A percentile compares a stretch with the other conserved stretches of the same genome.
phyloP scores from a whole-genome alignment of 2,113 vertebrate genomes.

The Colinus virginianus region DNA sequence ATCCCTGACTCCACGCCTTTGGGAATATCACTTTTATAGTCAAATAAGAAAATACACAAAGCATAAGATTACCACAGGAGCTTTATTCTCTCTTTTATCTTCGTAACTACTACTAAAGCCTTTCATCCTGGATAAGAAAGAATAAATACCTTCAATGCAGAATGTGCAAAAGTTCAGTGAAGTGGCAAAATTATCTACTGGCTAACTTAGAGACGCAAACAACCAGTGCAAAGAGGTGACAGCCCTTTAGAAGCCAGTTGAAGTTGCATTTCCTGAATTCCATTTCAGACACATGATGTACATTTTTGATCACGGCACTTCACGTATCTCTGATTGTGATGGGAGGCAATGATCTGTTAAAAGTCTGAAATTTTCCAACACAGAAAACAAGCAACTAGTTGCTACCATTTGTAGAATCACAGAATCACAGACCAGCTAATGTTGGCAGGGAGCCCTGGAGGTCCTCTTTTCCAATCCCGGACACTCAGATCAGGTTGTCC shows the following conservation, averaged over 20 bases:
- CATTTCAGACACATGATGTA: background rate
- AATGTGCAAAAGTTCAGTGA: constrained; percentile 19
- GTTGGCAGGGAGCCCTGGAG: background rate
- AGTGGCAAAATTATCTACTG: constrained; percentile 54
- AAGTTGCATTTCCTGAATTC: constrained; percentile 25
- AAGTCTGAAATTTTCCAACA: constrained; percentile 18
- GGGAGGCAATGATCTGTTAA: background rate
- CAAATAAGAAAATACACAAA: constrained; percentile 30
- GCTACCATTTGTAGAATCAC: background rate
- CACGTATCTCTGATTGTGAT: background rate
- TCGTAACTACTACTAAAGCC: constrained; percentile 21
- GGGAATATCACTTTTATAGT: constrained; percentile 27
- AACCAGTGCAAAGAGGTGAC: constrained; percentile 27
- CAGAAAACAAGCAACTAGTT: background rate
- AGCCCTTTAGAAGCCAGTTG: background rate
- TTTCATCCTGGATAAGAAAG: background rate
- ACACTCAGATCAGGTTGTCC: too few species aligned
- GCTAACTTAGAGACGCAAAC: constrained; percentile 44
- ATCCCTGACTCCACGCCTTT: background rate
- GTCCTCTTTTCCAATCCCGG: background rate
- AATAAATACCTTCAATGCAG: constrained; percentile 1
- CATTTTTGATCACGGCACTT: background rate
- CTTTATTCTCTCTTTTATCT: constrained; percentile 46
- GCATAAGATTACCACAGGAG: constrained; percentile 27
- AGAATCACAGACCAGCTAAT: background rate